phyloP scores from a whole-genome alignment of 1,140 invertebrate genomes.

The Asbolus verrucosus region DNA sequence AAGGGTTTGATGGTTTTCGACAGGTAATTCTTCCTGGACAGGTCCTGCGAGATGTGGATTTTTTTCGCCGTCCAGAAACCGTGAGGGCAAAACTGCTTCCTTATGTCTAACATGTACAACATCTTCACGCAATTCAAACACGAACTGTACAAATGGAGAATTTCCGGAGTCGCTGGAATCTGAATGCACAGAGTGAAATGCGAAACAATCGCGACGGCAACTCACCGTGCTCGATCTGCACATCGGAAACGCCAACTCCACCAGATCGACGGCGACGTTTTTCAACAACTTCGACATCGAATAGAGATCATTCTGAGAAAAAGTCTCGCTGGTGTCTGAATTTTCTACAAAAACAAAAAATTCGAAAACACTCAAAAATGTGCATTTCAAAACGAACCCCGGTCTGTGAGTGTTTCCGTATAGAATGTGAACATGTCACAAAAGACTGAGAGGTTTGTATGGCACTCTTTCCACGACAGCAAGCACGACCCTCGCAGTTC shows the following conservation, averaged over 20 bases:
- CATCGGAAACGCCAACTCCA: conserved; percentile 92
- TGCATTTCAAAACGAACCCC: conserved; percentile 49
- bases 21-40: conserved; percentile 72
- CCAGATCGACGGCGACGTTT: conserved; percentile 87
- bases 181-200: conserved; percentile 33
- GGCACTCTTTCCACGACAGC: conserved; percentile 59
- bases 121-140: conserved; percentile 61
- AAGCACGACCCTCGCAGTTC: conserved; percentile 50
- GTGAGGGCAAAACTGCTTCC: conserved; percentile 80
- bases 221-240: conserved; percentile 59
- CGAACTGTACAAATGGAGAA: conserved; percentile 61
- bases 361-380: not conserved
- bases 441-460: conserved; percentile 62
- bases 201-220: not conserved
- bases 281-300: conserved; percentile 78
- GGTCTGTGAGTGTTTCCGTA: conserved; percentile 63
- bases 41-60: conserved; percentile 75
- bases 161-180: conserved; percentile 59
- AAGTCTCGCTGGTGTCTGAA: conserved; percentile 70
- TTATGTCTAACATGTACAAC: conserved; percentile 62
- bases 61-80: conserved; percentile 83
- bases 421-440: conserved; percentile 65
- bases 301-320: conserved; percentile 73
- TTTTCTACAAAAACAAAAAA: conserved; percentile 56
- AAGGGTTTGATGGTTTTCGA: conserved; percentile 69